A percentile compares a stretch with the other conserved stretches of the same genome.
These are phyloP conservation scores for Marasmarcha lunaedactyla DNA, from an alignment of 2,888 invertebrate genomes.

Conservation along the genomic window DNA sequence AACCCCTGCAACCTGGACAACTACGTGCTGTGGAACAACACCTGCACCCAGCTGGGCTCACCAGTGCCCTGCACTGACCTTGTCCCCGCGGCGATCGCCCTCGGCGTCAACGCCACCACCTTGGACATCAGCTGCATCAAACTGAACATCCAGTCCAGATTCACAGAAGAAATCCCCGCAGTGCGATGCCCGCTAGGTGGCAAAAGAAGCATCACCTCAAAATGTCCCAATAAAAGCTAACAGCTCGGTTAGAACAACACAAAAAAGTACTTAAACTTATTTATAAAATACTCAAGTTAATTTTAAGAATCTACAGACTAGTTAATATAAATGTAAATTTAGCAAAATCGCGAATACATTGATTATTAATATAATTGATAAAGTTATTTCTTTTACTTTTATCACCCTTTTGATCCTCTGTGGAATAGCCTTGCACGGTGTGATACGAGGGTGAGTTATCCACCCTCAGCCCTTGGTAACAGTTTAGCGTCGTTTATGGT, in stretches of 20 bases:
- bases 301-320: too few relatives aligned
- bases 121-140: slow-evolving; percentile 68
- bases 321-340: too few relatives aligned
- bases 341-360: too few relatives aligned
- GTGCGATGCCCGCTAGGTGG: slow-evolving; percentile 35
- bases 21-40: slow-evolving; percentile 45
- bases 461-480: slow-evolving; percentile 23
- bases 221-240: too few relatives aligned
- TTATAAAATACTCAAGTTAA: too few relatives aligned
- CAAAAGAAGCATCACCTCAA: slow-evolving; percentile 28
- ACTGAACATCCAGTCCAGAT: slow-evolving; percentile 30
- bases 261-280: too few relatives aligned
- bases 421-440: slow-evolving; percentile 30
- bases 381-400: too few relatives aligned
- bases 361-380: too few relatives aligned
- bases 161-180: slow-evolving; percentile 20
- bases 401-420: too few relatives aligned
- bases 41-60: slow-evolving; percentile 50
- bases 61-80: slow-evolving; percentile 43
- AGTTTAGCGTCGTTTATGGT: slow-evolving; percentile 34
- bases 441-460: slow-evolving; percentile 25
- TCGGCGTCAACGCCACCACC: slow-evolving; percentile 73
- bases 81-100: slow-evolving; percentile 36
- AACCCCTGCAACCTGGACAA: slow-evolving; percentile 74
- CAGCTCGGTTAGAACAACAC: too few relatives aligned